phyloP scores from a whole-genome alignment of 2,113 vertebrate species.

The Grallaria varia region DNA sequence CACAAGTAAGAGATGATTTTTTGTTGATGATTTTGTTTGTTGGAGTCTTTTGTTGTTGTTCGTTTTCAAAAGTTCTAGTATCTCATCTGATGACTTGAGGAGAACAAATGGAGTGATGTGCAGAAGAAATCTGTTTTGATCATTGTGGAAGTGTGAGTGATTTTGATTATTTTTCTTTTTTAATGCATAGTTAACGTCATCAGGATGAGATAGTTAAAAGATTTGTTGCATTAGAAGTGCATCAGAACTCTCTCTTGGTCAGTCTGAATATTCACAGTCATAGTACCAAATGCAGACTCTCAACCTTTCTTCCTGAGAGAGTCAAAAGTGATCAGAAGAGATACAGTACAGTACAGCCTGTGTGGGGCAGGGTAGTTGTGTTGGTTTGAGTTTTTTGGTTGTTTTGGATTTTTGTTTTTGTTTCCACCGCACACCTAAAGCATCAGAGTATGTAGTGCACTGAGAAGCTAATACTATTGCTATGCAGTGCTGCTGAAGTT shows the following conservation, averaged over 20 bases:
- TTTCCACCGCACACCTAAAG: background rate
- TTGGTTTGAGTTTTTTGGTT: background rate
- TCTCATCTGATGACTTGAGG: background rate
- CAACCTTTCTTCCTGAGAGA: background rate
- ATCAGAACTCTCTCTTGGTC: background rate
- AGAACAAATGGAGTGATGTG: background rate
- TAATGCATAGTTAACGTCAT: background rate
- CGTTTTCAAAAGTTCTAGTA: background rate
- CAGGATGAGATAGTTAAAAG: background rate
- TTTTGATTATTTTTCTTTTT: background rate
- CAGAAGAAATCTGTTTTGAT: background rate
- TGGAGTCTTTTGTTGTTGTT: rapidly evolving
- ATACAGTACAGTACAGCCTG: rapidly evolving
- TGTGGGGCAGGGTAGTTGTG: background rate
- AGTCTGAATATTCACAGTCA: background rate
- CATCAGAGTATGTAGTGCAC: background rate
- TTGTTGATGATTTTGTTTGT: background rate
- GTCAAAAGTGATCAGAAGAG: background rate
- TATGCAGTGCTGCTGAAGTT: background rate
- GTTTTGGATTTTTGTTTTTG: background rate
- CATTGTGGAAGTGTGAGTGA: background rate
- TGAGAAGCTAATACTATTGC: background rate
- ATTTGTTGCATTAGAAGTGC: background rate
- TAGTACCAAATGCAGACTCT: background rate
- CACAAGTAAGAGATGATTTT: background rate